A percentile compares a stretch with the other conserved stretches of the same genome.
These are phyloP conservation scores for Orthosia gracilis DNA, from an alignment of 2,888 invertebrate species.

Conservation along the genomic window DNA sequence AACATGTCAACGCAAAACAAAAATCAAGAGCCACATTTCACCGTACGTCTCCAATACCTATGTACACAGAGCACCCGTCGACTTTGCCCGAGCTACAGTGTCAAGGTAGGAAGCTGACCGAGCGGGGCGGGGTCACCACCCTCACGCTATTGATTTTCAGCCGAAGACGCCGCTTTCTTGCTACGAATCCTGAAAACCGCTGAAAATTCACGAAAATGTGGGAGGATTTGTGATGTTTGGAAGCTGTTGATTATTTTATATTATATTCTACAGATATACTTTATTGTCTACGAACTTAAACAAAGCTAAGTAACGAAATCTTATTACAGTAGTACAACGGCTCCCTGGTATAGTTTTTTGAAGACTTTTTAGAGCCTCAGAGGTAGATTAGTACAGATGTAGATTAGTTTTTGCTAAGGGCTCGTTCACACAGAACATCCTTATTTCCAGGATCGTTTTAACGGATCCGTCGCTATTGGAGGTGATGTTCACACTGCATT, in stretches of 20 bases:
- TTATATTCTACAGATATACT: background rate
- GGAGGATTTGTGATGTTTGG: background rate
- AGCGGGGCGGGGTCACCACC: conserved; percentile 65
- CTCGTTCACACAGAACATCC: too few relatives aligned
- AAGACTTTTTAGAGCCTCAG: too few relatives aligned
- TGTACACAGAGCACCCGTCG: conserved; percentile 2
- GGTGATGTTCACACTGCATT: too few relatives aligned
- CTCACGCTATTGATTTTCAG: conserved; percentile 83
- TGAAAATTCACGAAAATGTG: conserved; percentile 39
- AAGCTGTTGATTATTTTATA: background rate
- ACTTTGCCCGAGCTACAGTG: conserved; percentile 34
- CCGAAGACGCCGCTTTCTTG: conserved; percentile 74
- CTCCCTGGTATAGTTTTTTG: too few relatives aligned
- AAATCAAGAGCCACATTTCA: background rate
- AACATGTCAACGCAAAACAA: background rate
- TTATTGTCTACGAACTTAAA: too few relatives aligned
- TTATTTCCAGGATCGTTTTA: too few relatives aligned
- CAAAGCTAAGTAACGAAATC: too few relatives aligned
- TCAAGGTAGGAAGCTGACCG: conserved; percentile 63
- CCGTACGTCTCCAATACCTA: background rate
- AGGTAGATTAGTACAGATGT: too few relatives aligned
- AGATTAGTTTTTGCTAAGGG: too few relatives aligned
- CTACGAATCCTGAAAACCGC: conserved; percentile 39
- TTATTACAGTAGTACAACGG: too few relatives aligned
- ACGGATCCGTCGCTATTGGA: too few relatives aligned